A percentile compares a stretch with the other conserved stretches of the same genome.
These are phyloP conservation scores for Machimus rusticus DNA, from an alignment of 2,888 invertebrate genomes.

Conservation along the genomic window DNA sequence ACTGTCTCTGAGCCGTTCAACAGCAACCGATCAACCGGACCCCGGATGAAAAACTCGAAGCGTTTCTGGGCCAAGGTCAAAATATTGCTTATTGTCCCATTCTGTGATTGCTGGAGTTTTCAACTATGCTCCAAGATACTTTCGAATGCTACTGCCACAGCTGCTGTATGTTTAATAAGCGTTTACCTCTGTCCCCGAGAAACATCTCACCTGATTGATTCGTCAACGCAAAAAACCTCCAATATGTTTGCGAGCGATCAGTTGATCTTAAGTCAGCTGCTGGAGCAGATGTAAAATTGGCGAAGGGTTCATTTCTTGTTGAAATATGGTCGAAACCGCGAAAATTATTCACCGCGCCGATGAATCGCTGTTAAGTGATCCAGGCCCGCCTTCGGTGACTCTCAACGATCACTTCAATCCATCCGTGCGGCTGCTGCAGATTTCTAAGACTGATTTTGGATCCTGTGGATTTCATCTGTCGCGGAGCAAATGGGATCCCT, in stretches of 20 bases:
- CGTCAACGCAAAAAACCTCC: background rate
- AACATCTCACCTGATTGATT: conserved; percentile 13
- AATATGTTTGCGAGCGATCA: background rate
- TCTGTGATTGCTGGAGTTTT: background rate
- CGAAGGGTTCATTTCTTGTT: background rate
- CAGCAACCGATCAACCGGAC: background rate
- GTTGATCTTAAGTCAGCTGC: conserved; percentile 5
- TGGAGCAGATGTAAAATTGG: background rate
- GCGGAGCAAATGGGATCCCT: conserved; percentile 81
- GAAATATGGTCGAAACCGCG: conserved; percentile 5
- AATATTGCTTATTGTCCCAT: background rate
- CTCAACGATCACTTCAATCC: conserved; percentile 54
- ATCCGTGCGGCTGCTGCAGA: conserved; percentile 63
- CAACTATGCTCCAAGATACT: background rate
- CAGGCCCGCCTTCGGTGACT: background rate
- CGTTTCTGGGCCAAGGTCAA: conserved; percentile 20
- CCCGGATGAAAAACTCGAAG: background rate
- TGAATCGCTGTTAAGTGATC: background rate
- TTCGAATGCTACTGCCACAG: background rate
- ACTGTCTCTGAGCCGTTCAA: background rate
- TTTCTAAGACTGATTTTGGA: conserved; percentile 67
- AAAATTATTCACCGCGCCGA: background rate
- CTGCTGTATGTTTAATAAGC: background rate
- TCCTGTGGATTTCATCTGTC: conserved; percentile 77
- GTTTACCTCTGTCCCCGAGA: background rate